Conservation (phyloP, 2,888 invertebrate species). For the Agriopis aurantiaria region DNA sequence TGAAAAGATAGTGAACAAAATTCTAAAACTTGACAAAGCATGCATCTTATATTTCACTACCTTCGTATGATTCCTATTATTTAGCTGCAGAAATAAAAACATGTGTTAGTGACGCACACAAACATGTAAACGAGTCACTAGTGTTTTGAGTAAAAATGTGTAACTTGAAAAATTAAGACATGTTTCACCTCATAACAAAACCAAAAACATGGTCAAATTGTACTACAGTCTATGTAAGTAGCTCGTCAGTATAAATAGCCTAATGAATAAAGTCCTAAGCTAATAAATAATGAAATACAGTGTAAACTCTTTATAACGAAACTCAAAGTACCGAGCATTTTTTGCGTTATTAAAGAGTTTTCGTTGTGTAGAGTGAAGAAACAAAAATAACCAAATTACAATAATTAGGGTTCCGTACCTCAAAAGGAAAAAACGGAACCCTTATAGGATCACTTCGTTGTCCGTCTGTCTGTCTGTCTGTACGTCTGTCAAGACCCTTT, state of each 20-base stretch:
- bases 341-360: too few species aligned
- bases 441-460: too few species aligned
- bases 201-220: neutral
- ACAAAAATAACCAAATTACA: too few species aligned
- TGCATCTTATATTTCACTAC: conserved; percentile 75
- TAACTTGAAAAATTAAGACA: conserved; percentile 20
- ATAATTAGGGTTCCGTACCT: too few species aligned
- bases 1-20: conserved; percentile 28
- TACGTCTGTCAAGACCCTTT: too few species aligned
- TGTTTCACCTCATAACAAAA: conserved; percentile 15
- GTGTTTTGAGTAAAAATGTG: conserved; percentile 24
- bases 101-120: conserved; percentile 76
- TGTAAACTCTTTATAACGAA: too few species aligned
- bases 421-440: too few species aligned
- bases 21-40: conserved; percentile 45
- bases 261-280: neutral
- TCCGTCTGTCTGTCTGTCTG: too few species aligned
- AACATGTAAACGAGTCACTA: conserved; percentile 39
- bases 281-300: neutral
- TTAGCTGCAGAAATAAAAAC: conserved; percentile 86
- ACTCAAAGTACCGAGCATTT: too few species aligned
- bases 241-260: neutral
- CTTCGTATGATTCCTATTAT: conserved; percentile 87
- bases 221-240: conserved; percentile 11
- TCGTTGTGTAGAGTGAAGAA: too few species aligned